Base-by-base conservation (phyloP, 2,888 invertebrate species). In the Heliconius ismenius region DNA sequence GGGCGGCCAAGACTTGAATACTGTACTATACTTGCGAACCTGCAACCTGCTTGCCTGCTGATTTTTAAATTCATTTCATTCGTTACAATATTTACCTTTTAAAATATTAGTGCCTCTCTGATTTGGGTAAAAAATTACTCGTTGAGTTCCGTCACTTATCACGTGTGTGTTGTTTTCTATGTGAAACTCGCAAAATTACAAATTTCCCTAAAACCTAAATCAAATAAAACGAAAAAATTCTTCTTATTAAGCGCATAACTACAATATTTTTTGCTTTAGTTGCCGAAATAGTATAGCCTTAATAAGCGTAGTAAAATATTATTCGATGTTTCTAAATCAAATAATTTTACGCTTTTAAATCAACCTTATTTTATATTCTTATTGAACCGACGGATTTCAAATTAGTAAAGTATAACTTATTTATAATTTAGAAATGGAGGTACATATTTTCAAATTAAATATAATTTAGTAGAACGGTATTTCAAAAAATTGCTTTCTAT, bases 401-500 rank as follows among this genome's bases (percentile, higher is more conserved):
- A 67, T 24, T 43, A 15, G 7, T 24, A 43, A 39, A 24, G 9
- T 15, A 15, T 62, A 7, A 62, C 62, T 2, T 26, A 62, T 62
- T 62, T 62, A 26, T 43, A 67, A 24, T 67, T 36, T 10, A 6
- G 24, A 39, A 43, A 39, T 43, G 15, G 15, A 67, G 36, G 15
- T 67, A 65, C 36, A 4, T 65, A 11, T 10, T 36, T 10, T 13
- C 11, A 11, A 54, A 21, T 67, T 26, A 26, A 49, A 13, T 21
- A 69, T 49, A 54, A 60, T n/a, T 32, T 15, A 15, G 0, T n/a
- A n/a, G 28, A 54, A 32, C 26, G 11, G 32, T 21, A 28, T 26
- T 21, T 21, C 32, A 1, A 32, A 58, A 70, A 58, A 28, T 63
- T 39, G 32, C 26, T 73, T 79, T 77, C 75, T 76, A 79, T 62